A percentile compares a stretch with the other conserved stretches of the same genome.
Conservation (phyloP, 2,113 vertebrate species). For the Australoheros scitulus region DNA sequence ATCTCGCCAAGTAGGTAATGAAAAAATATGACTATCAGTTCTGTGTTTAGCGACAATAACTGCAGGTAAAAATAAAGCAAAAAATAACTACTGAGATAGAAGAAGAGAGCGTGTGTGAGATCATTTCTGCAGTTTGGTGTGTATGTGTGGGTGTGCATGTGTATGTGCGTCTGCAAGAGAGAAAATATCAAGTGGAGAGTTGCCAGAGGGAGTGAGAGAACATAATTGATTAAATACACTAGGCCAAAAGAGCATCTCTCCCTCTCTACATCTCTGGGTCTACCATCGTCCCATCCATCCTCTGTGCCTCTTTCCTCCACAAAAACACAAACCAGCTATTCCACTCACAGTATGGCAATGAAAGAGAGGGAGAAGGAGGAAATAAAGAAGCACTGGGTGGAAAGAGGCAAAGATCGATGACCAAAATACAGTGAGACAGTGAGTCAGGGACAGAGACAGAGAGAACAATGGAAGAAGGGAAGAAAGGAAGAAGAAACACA, state of each 20-base stretch:
- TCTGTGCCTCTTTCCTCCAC: slow-evolving; percentile 22
- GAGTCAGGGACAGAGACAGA: slow-evolving; percentile 11
- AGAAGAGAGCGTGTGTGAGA: background rate
- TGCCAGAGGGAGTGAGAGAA: slow-evolving; percentile 48
- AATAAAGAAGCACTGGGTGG: slow-evolving; percentile 49
- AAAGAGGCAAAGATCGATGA: slow-evolving; percentile 46
- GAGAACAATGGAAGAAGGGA: background rate
- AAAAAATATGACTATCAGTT: background rate
- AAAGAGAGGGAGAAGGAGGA: slow-evolving; percentile 28
- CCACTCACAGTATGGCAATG: slow-evolving; percentile 4
- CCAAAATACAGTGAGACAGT: background rate
- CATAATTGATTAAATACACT: slow-evolving; percentile 65
- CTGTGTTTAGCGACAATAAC: background rate
- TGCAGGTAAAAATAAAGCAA: background rate
- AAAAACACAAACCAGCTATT: slow-evolving; percentile 36
- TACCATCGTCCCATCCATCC: slow-evolving; percentile 41
- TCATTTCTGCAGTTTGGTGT: background rate
- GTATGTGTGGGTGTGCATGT: slow-evolving; percentile 1
- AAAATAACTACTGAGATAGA: background rate
- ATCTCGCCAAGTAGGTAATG: background rate
- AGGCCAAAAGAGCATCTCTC: slow-evolving; percentile 61
- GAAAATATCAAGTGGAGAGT: slow-evolving; percentile 46
- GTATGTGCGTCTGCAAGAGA: slow-evolving; percentile 16
- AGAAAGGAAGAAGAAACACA: background rate
- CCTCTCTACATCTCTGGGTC: slow-evolving; percentile 51